A percentile compares a stretch with the other conserved stretches of the same genome.
Evolutionary conservation across 2,888 invertebrate species (phyloP).

Genomic region (Pristionchus exspectatus): DNA sequence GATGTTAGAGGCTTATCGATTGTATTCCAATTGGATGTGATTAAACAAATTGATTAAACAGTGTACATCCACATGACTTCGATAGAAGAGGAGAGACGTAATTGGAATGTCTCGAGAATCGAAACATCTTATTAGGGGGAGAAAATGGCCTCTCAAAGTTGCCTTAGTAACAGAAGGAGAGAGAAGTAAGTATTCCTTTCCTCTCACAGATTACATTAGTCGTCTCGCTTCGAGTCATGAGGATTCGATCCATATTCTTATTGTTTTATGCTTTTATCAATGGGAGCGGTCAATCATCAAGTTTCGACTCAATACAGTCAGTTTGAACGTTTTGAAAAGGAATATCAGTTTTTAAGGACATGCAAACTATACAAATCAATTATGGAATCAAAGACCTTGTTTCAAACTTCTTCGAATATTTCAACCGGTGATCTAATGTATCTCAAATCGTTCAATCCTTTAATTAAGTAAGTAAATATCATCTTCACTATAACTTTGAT

Average conservation of each 20-base stretch:
- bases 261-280: not conserved
- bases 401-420: not conserved
- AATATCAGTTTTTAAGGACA: not conserved
- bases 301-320: not conserved
- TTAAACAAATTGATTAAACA: not conserved
- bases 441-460: conserved; percentile 3
- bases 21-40: not conserved
- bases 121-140: not conserved
- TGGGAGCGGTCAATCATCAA: not conserved
- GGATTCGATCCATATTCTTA: not conserved
- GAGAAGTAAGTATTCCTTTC: conserved; percentile 1
- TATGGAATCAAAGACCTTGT: not conserved
- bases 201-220: not conserved
- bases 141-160: conserved; percentile 3
- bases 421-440: not conserved
- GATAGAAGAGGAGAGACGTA: not conserved
- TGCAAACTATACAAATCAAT: not conserved
- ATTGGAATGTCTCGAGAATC: not conserved
- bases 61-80: not conserved
- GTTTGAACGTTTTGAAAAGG: not conserved
- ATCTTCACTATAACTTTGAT: not conserved
- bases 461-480: not conserved
- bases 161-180: conserved; percentile 43
- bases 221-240: not conserved
- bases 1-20: not conserved